Percentiles rank a stretch among this genome's conserved stretches.
These are phyloP conservation scores for Lamprologus sp. DNA, from an alignment of 2,113 vertebrate species.

Conservation along the genomic window DNA sequence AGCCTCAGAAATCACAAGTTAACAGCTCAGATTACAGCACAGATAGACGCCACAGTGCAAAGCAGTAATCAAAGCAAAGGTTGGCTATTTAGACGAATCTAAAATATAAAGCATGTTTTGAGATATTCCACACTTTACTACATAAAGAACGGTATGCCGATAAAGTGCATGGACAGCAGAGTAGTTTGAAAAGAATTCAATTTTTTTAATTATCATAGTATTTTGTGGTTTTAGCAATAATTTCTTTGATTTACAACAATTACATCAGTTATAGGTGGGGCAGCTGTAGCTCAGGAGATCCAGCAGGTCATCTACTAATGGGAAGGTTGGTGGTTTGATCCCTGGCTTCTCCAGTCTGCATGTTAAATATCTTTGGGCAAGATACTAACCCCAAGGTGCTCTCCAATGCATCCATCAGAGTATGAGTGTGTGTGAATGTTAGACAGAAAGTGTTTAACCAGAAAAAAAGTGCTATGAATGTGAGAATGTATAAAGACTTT, in stretches of 20 bases:
- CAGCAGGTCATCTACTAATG: neutral
- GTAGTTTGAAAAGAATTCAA: accelerated
- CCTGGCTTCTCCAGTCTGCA: neutral
- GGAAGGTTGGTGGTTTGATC: neutral
- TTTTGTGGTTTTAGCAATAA: neutral
- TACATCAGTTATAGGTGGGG: accelerated
- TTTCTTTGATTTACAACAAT: neutral
- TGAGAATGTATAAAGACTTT: neutral
- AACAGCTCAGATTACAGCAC: accelerated
- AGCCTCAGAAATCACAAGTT: neutral
- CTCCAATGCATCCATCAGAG: accelerated
- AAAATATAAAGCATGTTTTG: neutral
- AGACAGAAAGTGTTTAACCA: neutral
- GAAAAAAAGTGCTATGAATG: neutral
- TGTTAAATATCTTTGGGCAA: neutral
- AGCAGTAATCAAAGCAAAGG: neutral
- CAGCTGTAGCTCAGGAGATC: neutral
- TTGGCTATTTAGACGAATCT: neutral
- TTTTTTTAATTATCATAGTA: neutral
- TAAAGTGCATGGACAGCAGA: neutral
- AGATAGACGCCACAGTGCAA: neutral
- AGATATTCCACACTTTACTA: neutral
- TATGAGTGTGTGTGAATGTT: neutral
- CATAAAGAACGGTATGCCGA: neutral
- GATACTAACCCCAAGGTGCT: neutral